Conservation (phyloP, 2,888 invertebrate genomes). For the Cerceris rybyensis region DNA sequence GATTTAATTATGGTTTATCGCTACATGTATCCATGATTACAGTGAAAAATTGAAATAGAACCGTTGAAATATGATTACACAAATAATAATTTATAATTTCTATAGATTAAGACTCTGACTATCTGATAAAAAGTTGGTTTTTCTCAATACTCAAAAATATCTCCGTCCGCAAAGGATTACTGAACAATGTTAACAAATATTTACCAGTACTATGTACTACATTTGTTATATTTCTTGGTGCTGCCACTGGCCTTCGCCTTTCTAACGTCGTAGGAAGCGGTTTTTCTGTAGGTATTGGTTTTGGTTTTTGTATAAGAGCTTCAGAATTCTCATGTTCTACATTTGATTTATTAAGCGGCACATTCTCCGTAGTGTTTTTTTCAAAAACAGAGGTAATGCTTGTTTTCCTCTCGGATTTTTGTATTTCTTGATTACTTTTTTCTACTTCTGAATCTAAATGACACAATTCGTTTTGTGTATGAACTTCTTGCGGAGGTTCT, state of each 20-base stretch:
- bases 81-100: too few relatives aligned
- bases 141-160: too few relatives aligned
- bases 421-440: slow-evolving; percentile 44
- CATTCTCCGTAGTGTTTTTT: slow-evolving; percentile 48
- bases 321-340: slow-evolving; percentile 69
- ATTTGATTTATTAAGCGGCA: slow-evolving; percentile 80
- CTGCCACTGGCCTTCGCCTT: slow-evolving; percentile 82
- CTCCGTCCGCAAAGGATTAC: too few relatives aligned
- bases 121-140: too few relatives aligned
- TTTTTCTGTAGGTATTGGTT: slow-evolving; percentile 75
- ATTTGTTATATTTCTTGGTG: slow-evolving; percentile 82
- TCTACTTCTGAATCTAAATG: slow-evolving; percentile 39
- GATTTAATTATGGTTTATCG: too few relatives aligned
- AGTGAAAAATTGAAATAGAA: too few relatives aligned
- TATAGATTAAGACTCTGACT: too few relatives aligned
- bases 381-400: slow-evolving; percentile 49
- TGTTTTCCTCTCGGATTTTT: slow-evolving; percentile 51
- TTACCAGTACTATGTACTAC: slow-evolving; percentile 64
- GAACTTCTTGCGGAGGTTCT: slow-evolving; percentile 34
- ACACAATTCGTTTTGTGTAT: slow-evolving; percentile 26
- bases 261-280: slow-evolving; percentile 76
- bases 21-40: too few relatives aligned
- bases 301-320: slow-evolving; percentile 66
- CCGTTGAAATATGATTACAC: too few relatives aligned
- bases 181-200: neutral